These are phyloP conservation scores for Galaxea fascicularis DNA, from an alignment of 92 coral and sea anemone species.

Conservation along the genomic window DNA sequence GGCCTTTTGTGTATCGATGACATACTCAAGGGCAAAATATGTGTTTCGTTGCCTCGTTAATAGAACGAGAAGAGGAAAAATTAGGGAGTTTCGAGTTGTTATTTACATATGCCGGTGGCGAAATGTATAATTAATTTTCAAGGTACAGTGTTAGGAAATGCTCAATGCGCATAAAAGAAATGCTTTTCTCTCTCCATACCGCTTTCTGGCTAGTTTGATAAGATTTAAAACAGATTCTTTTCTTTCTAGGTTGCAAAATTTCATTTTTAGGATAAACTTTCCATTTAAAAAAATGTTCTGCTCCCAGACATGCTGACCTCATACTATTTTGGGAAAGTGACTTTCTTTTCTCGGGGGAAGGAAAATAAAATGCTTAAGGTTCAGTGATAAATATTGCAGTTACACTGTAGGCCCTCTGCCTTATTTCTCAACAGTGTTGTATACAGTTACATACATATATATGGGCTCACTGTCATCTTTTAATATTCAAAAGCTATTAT, in stretches of 20 bases:
- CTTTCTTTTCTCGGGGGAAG: no score
- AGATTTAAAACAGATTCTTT: background rate
- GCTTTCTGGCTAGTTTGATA: background rate
- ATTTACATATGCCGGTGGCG: slow-evolving; percentile 33
- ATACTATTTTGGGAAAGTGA: no score
- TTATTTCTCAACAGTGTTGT: background rate
- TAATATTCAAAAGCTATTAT: background rate
- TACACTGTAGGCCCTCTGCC: background rate
- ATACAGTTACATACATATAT: slow-evolving; percentile 4
- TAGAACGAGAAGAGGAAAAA: background rate
- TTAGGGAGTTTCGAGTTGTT: slow-evolving; percentile 3
- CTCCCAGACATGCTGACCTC: no score
- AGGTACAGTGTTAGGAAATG: background rate
- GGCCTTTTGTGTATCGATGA: background rate
- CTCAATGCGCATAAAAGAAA: background rate
- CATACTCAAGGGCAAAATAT: background rate
- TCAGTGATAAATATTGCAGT: background rate
- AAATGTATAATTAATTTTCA: slow-evolving; percentile 9
- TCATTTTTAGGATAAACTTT: background rate
- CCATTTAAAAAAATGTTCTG: background rate
- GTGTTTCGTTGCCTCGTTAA: background rate
- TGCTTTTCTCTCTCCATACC: background rate
- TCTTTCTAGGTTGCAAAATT: background rate
- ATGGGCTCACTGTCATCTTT: background rate
- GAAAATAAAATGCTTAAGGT: background rate